Evolutionary conservation across 2,113 vertebrate species (phyloP).

Genomic region (Epinephelus fuscoguttatus): DNA sequence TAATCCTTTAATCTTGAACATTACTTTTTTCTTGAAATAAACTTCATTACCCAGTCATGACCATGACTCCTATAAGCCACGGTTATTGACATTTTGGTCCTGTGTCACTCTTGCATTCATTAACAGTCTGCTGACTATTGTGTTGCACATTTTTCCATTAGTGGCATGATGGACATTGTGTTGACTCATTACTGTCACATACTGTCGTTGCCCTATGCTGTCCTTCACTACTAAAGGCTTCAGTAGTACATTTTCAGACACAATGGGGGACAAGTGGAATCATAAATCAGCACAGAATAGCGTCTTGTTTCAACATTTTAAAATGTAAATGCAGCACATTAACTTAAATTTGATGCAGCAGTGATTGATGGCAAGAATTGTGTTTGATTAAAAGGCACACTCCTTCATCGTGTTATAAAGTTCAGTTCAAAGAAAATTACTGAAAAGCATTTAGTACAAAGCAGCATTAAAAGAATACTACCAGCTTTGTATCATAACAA

Average conservation of each 20-base stretch:
- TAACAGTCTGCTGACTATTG: conserved; percentile 15
- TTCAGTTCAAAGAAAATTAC: not conserved
- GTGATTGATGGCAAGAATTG: not conserved
- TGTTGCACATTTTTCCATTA: conserved; percentile 20
- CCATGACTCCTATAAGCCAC: conserved; percentile 5
- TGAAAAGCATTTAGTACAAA: not conserved
- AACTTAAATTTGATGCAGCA: not conserved
- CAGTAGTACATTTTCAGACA: not conserved
- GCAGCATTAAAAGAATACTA: conserved; percentile 6
- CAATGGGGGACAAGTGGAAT: conserved; percentile 10
- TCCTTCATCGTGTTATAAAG: not conserved
- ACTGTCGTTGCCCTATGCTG: not conserved
- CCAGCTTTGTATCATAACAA: too few species aligned
- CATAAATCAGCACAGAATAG: conserved; percentile 11
- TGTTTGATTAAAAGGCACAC: not conserved
- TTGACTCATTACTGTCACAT: conserved; percentile 10
- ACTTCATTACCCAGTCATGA: conserved; percentile 35
- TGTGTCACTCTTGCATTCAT: conserved; percentile 23
- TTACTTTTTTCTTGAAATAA: conserved; percentile 39
- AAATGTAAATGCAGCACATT: conserved; percentile 22
- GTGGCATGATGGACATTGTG: conserved; percentile 27
- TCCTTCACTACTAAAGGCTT: not conserved
- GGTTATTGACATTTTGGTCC: conserved; percentile 21
- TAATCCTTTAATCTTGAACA: conserved; percentile 64
- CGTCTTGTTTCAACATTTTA: conserved; percentile 9